phyloP scores from a whole-genome alignment of 1,140 invertebrate genomes.

The Globodera rostochiensis region DNA sequence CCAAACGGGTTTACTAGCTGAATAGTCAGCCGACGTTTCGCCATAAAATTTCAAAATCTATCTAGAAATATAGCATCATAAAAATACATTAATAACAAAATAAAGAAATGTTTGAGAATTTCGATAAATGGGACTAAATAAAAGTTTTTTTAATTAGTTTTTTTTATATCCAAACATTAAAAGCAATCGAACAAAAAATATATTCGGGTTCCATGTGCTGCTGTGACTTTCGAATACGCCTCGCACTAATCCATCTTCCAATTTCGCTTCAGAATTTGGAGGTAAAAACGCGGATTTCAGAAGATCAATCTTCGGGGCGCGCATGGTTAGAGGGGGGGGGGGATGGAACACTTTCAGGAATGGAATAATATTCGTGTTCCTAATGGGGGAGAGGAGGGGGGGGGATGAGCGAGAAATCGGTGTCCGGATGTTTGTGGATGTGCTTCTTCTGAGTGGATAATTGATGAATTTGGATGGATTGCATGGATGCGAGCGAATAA shows the following conservation, averaged over 20 bases:
- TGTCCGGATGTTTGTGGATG: neutral
- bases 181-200: no score
- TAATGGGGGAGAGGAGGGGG: neutral
- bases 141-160: neutral
- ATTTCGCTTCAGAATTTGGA: no score
- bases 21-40: neutral
- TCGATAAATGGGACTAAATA: neutral
- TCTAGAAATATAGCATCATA: no score
- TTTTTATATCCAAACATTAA: neutral
- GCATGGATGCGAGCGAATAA: neutral
- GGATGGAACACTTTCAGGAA: neutral
- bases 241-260: no score
- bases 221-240: no score
- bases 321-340: no score
- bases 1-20: conserved; percentile 47
- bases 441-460: neutral
- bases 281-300: neutral
- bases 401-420: neutral
- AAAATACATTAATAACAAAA: neutral
- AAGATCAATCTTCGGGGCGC: neutral
- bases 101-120: neutral
- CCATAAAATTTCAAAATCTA: neutral
- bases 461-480: neutral
- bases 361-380: conserved; percentile 1
- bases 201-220: no score